Evolutionary conservation across 1,140 invertebrate genomes (phyloP).

Genomic region (Paraescarpia echinospica): DNA sequence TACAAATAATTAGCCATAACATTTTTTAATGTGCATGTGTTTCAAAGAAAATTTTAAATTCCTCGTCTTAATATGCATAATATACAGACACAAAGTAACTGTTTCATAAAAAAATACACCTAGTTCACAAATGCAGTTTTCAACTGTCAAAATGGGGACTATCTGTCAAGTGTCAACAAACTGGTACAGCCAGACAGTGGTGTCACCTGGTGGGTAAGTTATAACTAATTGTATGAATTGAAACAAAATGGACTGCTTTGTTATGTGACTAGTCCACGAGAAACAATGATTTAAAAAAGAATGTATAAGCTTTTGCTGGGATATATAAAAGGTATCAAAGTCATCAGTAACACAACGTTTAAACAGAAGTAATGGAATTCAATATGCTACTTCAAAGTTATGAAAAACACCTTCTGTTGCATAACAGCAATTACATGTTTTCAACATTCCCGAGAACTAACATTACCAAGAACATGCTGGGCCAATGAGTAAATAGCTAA

Average conservation of each 20-base stretch:
- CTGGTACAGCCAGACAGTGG: slow-evolving; percentile 15
- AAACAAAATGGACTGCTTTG: no score
- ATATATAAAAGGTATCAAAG: not conserved
- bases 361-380: not conserved
- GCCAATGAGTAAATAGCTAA: not conserved
- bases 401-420: not conserved
- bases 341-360: not conserved
- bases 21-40: no score
- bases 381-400: not conserved
- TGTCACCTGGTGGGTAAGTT: slow-evolving; percentile 14
- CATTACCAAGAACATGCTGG: not conserved
- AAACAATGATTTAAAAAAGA: not conserved
- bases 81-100: no score
- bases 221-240: not conserved
- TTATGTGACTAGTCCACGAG: no score
- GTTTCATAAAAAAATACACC: no score
- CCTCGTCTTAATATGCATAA: no score
- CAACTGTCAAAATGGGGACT: no score
- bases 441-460: not conserved
- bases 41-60: no score
- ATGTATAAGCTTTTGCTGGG: not conserved
- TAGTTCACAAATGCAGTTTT: no score
- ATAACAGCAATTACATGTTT: not conserved
- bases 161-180: no score
- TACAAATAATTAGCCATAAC: no score